These are phyloP conservation scores for Setipinna tenuifilis DNA, from an alignment of 2,797 vertebrate species.

Conservation along the genomic window DNA sequence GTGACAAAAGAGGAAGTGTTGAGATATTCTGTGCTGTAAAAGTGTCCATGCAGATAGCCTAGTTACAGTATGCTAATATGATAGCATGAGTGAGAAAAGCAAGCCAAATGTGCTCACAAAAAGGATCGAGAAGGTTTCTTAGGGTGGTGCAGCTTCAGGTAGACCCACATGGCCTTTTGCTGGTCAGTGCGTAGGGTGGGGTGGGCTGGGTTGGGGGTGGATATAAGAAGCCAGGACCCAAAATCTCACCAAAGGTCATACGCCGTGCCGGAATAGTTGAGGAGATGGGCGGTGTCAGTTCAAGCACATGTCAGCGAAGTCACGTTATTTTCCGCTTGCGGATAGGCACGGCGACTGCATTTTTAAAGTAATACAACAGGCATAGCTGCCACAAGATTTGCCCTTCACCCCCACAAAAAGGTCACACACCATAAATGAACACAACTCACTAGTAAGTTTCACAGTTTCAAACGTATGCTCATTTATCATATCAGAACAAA, in stretches of 20 bases:
- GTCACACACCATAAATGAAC: neutral
- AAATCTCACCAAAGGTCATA: neutral
- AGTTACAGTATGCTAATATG: neutral
- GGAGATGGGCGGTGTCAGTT: neutral
- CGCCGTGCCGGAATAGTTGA: neutral
- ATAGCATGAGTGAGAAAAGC: neutral
- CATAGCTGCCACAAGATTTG: neutral
- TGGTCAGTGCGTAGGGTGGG: neutral
- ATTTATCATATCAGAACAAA: neutral
- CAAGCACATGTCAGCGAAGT: slow-evolving; percentile 32
- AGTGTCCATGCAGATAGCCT: neutral
- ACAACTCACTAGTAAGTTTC: neutral
- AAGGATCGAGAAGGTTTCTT: neutral
- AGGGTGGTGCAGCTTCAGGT: neutral
- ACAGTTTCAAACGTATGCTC: neutral
- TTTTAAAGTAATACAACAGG: neutral
- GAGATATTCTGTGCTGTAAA: neutral
- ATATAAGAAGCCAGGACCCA: neutral
- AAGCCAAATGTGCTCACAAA: neutral
- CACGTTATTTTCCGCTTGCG: slow-evolving; percentile 31
- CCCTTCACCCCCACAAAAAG: neutral
- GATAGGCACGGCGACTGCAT: neutral
- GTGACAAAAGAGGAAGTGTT: neutral
- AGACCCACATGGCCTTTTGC: neutral
- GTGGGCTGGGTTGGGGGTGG: neutral